phyloP scores from a whole-genome alignment of 2,113 vertebrate species.

The Esox niger region DNA sequence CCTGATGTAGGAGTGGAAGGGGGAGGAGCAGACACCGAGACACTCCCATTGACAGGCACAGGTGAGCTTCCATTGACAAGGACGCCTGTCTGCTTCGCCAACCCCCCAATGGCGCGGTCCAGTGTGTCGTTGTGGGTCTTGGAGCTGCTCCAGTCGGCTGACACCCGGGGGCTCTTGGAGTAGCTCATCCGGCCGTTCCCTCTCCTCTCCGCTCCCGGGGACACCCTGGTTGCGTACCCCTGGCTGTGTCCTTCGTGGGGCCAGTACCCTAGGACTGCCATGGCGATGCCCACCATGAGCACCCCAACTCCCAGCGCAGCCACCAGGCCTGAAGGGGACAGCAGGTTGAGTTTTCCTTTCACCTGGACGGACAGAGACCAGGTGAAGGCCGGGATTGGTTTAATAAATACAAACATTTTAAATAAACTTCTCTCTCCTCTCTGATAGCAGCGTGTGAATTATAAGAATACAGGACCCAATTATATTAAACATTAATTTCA shows the following conservation, averaged over 20 bases:
- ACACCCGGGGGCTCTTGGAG: constrained; percentile 42
- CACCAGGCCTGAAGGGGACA: constrained; percentile 88
- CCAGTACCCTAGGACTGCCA: constrained; percentile 97
- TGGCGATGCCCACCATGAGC: constrained; percentile 87
- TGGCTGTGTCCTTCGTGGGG: constrained; percentile 74
- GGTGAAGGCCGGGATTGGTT: too few species aligned
- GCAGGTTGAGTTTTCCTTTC: constrained; percentile 94
- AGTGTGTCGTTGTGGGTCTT: constrained; percentile 8
- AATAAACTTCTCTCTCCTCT: too few species aligned
- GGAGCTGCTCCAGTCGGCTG: constrained; percentile 46
- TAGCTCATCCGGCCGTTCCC: constrained; percentile 44
- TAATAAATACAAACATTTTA: too few species aligned
- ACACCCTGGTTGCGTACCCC: constrained; percentile 64
- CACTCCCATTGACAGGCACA: too few species aligned
- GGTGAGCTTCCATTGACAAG: constrained; percentile 36
- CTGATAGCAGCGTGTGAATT: too few species aligned
- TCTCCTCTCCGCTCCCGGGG: constrained; percentile 44
- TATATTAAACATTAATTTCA: too few species aligned
- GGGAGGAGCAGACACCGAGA: too few species aligned
- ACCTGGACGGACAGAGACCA: constrained; percentile 41
- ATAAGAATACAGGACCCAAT: too few species aligned
- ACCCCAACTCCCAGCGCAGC: constrained; percentile 86
- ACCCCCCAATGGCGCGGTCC: constrained; percentile 2
- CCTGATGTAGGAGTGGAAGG: too few species aligned
- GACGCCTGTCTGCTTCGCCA: constrained; percentile 48